Evolutionary conservation across 2,113 vertebrate species (phyloP).

Genomic region (Litocranius walleri): DNA sequence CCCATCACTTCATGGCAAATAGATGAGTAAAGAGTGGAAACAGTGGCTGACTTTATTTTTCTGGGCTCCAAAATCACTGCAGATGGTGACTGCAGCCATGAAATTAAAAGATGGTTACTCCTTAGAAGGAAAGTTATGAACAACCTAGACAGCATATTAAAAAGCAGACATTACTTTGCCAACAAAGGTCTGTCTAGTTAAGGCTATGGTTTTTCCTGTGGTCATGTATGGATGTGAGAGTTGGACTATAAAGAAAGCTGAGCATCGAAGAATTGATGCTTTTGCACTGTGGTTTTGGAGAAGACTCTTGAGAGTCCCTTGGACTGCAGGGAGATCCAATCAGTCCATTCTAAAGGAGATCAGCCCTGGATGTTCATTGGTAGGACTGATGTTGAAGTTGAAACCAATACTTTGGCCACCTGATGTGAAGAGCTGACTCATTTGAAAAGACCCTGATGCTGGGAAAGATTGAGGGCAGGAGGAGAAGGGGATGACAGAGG

Average conservation of each 20-base stretch:
- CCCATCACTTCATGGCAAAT: neutral
- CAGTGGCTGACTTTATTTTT: neutral
- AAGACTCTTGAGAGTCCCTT: neutral
- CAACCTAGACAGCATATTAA: neutral
- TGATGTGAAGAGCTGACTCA: too few relatives aligned
- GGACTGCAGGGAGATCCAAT: too few relatives aligned
- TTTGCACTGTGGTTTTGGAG: neutral
- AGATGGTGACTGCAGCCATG: neutral
- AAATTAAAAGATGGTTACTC: neutral
- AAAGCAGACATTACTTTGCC: neutral
- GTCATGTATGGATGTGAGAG: neutral
- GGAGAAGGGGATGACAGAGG: neutral
- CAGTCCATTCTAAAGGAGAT: too few relatives aligned
- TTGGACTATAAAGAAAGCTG: neutral
- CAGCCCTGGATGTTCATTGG: too few relatives aligned
- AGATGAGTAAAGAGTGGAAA: neutral
- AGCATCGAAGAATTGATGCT: accelerated
- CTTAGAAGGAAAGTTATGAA: neutral
- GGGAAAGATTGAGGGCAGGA: neutral
- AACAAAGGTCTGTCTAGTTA: neutral
- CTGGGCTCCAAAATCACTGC: neutral
- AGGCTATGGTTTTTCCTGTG: neutral
- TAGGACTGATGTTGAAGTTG: too few relatives aligned
- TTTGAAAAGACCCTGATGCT: too few relatives aligned
- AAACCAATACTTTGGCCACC: too few relatives aligned